These are phyloP conservation scores for Fregetta grallaria DNA, from an alignment of 2,113 vertebrate species.

Conservation along the genomic window DNA sequence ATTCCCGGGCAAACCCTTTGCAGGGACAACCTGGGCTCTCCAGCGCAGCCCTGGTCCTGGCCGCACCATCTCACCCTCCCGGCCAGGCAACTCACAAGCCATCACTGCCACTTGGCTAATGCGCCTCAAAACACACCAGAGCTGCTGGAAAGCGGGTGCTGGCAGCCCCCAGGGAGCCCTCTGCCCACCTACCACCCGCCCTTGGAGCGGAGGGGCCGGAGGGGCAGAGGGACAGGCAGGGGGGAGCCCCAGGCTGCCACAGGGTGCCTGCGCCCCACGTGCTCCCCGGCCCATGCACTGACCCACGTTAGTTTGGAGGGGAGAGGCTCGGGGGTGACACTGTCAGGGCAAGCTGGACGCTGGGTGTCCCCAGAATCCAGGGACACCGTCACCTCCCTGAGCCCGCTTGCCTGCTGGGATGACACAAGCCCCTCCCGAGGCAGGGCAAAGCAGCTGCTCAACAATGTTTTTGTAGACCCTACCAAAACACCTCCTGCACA, in stretches of 20 bases:
- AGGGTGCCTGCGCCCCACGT: rapidly evolving
- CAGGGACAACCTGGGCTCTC: neutral
- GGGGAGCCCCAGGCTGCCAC: neutral
- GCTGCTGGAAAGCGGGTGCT: neutral
- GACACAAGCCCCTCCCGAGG: neutral
- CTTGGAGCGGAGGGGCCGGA: rapidly evolving
- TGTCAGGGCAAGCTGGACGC: slow-evolving; percentile 24
- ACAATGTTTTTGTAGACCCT: neutral
- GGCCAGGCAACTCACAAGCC: rapidly evolving
- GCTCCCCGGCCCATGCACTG: neutral
- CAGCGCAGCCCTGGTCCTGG: neutral
- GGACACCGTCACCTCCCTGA: neutral
- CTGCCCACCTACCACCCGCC: neutral
- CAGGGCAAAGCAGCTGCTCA: neutral
- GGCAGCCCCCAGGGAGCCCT: neutral
- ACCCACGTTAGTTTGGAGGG: neutral
- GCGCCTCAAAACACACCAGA: rapidly evolving
- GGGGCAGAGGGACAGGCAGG: neutral
- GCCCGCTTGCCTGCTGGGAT: neutral
- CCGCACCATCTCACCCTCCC: neutral
- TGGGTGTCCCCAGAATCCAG: neutral
- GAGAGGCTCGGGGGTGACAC: neutral
- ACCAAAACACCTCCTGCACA: neutral
- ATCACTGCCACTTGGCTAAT: rapidly evolving
- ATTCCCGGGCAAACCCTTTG: rapidly evolving